These are phyloP conservation scores for Protobothrops flavoviridis DNA, from an alignment of 2,113 vertebrate species.

Conservation along the genomic window DNA sequence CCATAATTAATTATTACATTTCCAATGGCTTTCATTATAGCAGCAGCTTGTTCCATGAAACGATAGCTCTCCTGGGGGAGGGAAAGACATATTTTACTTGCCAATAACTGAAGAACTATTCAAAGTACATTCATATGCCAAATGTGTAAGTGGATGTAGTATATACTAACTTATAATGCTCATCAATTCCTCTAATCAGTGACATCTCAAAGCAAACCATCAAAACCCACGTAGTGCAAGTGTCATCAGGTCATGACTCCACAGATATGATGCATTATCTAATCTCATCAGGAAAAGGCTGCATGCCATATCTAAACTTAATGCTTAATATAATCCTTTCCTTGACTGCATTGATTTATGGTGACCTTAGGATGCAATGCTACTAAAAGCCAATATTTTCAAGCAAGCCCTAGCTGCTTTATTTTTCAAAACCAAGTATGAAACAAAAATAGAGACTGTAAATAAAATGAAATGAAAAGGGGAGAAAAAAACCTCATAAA, in stretches of 20 bases:
- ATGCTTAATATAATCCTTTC: background rate
- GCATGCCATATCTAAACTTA: background rate
- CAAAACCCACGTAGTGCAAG: background rate
- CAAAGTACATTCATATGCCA: background rate
- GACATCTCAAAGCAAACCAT: background rate
- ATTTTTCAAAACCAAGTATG: background rate
- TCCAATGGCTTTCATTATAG: slow-evolving; percentile 79
- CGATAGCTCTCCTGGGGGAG: slow-evolving; percentile 80
- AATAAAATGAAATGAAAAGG: background rate
- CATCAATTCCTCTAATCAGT: background rate
- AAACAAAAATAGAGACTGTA: background rate
- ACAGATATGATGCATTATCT: background rate
- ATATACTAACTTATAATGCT: background rate
- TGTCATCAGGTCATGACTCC: background rate
- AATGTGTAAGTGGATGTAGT: background rate
- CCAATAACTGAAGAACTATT: background rate
- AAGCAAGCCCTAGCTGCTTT: background rate
- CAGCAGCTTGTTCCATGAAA: slow-evolving; percentile 76
- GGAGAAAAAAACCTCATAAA: background rate
- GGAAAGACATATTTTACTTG: background rate
- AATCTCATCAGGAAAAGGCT: background rate
- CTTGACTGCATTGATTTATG: background rate
- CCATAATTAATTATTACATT: slow-evolving; percentile 77
- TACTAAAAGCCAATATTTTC: background rate
- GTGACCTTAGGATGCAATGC: background rate